Evolutionary conservation across 2,888 invertebrate genomes (phyloP), one percentile per base, ranked within the genome.

Genomic region (Diaperis boleti): DNA sequence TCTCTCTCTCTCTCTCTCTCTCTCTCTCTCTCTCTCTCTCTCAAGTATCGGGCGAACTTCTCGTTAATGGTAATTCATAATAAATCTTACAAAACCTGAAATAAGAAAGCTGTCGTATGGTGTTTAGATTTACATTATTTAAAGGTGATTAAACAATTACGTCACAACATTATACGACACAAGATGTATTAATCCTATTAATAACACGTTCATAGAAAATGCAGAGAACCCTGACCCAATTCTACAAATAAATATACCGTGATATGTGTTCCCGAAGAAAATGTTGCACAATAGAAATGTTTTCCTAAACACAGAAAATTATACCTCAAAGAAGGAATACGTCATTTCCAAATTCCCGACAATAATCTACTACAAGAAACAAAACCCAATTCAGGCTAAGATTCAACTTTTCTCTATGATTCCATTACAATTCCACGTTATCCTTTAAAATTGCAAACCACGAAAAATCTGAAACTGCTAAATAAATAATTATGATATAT

Each of bases 61-160:
- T 44, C 15, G 13, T 17, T 37, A 52, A 31, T 60, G 29, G 29
- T 18, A 62, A 56, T 56, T 50, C 50, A 42, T 35, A 39, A 61
- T 61, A 62, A 62, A 62, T 62, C 62, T 57, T 57, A 45, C 52
- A 44, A 44, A 62, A 62, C 50, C 42, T 52, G 44, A 57, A 41
- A 57, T 62, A 62, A 57, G 57, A 57, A 62, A 62, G 57, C 62
- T 50, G 62, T 59, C 57, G 44, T 14, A 44, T 18, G 44, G 31
- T 18, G 57, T 62, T 57, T 62, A 54, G 54, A 63, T 63, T 47
- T 59, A 63, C 62, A 59, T 57, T 62, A 62, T 62, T 44, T 62
- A 62, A 59, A 59, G 42, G 55, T 52, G 62, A 62, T 62, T 59
- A 63, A 52, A 63, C 54, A 63, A 63, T 63, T 63, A 59, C 63